Evolutionary conservation across 2,113 vertebrate genomes (phyloP).

Genomic region (Etheostoma spectabile): DNA sequence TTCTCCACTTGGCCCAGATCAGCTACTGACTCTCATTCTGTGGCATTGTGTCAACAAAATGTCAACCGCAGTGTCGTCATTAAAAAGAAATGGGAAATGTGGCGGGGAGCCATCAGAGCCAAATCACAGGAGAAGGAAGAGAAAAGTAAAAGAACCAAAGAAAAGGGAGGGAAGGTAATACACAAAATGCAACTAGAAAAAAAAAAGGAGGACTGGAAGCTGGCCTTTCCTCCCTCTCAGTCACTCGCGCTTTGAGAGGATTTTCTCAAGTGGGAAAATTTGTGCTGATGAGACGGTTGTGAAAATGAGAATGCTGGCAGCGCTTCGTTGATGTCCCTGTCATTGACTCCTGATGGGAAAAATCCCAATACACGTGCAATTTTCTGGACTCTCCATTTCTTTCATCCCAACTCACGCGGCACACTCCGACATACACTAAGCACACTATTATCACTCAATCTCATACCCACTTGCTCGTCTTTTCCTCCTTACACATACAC

Average conservation of each 20-base stretch:
- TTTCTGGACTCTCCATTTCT: slow-evolving; percentile 42
- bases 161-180: neutral
- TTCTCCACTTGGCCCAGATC: slow-evolving; percentile 42
- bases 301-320: slow-evolving; percentile 48
- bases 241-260: slow-evolving; percentile 21
- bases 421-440: neutral
- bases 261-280: slow-evolving; percentile 62
- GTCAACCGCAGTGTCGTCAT: slow-evolving; percentile 23
- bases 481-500: neutral
- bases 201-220: neutral
- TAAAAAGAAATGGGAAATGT: slow-evolving; percentile 37
- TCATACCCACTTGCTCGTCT: slow-evolving; percentile 37
- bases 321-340: slow-evolving; percentile 34
- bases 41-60: slow-evolving; percentile 56
- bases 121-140: slow-evolving; percentile 24
- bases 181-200: neutral
- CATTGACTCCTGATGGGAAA: slow-evolving; percentile 58
- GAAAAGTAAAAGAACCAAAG: neutral
- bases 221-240: neutral
- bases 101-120: slow-evolving; percentile 20
- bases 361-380: slow-evolving; percentile 18
- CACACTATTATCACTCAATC: slow-evolving; percentile 40
- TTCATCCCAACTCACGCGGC: slow-evolving; percentile 4
- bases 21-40: slow-evolving; percentile 24
- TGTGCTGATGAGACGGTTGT: slow-evolving; percentile 64